phyloP scores from a whole-genome alignment of 2,113 vertebrate genomes.

The Embiotoca jacksoni region DNA sequence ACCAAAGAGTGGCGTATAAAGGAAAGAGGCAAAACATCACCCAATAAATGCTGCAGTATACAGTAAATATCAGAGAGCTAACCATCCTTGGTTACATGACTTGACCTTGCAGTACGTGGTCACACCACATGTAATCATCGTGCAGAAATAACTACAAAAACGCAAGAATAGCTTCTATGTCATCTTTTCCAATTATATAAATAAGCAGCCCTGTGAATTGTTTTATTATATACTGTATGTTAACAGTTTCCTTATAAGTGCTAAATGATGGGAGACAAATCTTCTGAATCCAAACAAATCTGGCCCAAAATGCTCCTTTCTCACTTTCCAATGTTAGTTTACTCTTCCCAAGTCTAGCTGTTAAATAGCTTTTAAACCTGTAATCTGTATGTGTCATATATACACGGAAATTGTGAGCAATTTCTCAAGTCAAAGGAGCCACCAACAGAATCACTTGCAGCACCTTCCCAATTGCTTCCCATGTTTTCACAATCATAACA shows the following conservation, averaged over 20 bases:
- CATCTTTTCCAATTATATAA: background rate
- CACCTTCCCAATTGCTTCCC: conserved; percentile 6
- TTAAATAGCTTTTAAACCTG: background rate
- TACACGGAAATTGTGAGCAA: background rate
- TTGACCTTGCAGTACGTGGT: conserved; percentile 42
- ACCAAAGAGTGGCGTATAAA: conserved; percentile 80
- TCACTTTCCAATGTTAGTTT: conserved; percentile 3
- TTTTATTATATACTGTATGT: conserved; percentile 65
- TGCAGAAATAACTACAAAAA: conserved; percentile 36
- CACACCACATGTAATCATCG: conserved; percentile 44
- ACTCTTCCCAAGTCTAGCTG: background rate
- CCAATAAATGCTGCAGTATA: conserved; percentile 64
- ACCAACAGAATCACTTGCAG: conserved; percentile 11
- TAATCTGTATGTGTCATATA: background rate
- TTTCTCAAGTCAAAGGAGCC: background rate
- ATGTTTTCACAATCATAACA: background rate
- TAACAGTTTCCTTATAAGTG: conserved; percentile 77
- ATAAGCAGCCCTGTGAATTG: conserved; percentile 8
- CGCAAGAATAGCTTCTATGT: conserved; percentile 5
- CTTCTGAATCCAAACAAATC: background rate
- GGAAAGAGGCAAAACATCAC: conserved; percentile 50
- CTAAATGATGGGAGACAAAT: conserved; percentile 35
- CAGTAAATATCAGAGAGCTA: conserved; percentile 26
- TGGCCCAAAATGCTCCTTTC: background rate
- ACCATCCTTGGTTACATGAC: conserved; percentile 35